A percentile compares a stretch with the other conserved stretches of the same genome.
phyloP scores from a whole-genome alignment of 2,888 invertebrate genomes.

The Phlogophora meticulosa region DNA sequence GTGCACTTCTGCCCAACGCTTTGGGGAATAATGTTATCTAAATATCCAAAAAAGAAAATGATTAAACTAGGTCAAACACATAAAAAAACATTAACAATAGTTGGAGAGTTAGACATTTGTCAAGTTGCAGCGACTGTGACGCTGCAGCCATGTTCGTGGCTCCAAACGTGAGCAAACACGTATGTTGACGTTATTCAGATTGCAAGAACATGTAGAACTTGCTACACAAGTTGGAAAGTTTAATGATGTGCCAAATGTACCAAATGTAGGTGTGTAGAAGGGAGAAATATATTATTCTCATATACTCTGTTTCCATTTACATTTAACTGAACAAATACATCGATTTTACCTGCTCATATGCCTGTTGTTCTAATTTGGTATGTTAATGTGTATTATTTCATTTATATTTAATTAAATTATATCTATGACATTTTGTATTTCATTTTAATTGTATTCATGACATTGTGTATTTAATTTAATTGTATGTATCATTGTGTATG shows the following conservation, averaged over 20 bases:
- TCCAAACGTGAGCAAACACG: constrained; percentile 48
- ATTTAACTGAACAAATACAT: no score
- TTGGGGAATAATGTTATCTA: background rate
- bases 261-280: constrained; percentile 2
- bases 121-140: constrained; percentile 20
- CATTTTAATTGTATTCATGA: no score
- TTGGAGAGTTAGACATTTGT: constrained; percentile 20
- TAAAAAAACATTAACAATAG: constrained; percentile 22
- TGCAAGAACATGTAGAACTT: constrained; percentile 49
- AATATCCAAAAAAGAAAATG: background rate
- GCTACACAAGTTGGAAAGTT: constrained; percentile 46
- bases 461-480: no score
- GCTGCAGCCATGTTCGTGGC: constrained; percentile 10
- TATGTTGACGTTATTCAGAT: constrained; percentile 57
- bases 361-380: no score
- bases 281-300: background rate
- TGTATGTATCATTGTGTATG: no score
- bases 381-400: no score
- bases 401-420: no score
- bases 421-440: no score
- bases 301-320: background rate
- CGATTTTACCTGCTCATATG: no score
- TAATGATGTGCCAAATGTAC: constrained; percentile 44
- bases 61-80: background rate
- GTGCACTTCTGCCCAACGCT: no score